These are phyloP conservation scores for Apis laboriosa DNA, from an alignment of 1,140 invertebrate genomes.

Conservation along the genomic window DNA sequence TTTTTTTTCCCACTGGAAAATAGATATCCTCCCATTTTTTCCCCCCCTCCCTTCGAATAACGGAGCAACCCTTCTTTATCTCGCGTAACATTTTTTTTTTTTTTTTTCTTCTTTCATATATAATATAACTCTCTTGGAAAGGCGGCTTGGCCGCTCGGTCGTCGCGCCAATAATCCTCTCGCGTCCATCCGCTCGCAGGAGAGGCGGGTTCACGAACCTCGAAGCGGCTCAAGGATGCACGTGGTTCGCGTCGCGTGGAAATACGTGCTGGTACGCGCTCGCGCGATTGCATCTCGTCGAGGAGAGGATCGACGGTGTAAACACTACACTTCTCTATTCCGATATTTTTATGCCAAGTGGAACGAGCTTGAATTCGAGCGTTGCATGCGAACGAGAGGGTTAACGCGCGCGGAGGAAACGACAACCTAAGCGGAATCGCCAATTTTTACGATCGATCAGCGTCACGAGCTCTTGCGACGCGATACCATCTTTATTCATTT, in stretches of 20 bases:
- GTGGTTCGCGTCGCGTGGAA: constrained; percentile 18
- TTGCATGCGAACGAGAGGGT: constrained; percentile 13
- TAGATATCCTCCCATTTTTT: background rate
- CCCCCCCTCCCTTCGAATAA: background rate
- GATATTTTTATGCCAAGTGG: constrained; percentile 40
- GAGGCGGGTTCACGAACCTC: constrained; percentile 57
- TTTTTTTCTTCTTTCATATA: no score
- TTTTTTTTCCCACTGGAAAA: background rate
- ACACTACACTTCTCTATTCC: constrained; percentile 34
- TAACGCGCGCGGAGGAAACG: no score
- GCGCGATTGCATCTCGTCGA: constrained; percentile 28
- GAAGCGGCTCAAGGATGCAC: constrained; percentile 60
- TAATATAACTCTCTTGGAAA: background rate
- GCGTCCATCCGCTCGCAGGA: constrained; percentile 19
- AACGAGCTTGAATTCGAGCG: constrained; percentile 27
- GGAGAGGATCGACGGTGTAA: constrained; percentile 11
- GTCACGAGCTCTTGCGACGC: no score
- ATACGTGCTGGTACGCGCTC: constrained; percentile 32
- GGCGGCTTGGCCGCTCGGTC: background rate
- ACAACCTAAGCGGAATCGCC: no score
- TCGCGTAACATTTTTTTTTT: background rate
- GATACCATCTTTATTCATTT: no score
- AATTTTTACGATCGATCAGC: no score
- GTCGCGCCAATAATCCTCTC: background rate
- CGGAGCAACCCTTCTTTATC: background rate